These are phyloP conservation scores for Lutjanus campechanus DNA, from an alignment of 2,797 vertebrate genomes.

Conservation along the genomic window DNA sequence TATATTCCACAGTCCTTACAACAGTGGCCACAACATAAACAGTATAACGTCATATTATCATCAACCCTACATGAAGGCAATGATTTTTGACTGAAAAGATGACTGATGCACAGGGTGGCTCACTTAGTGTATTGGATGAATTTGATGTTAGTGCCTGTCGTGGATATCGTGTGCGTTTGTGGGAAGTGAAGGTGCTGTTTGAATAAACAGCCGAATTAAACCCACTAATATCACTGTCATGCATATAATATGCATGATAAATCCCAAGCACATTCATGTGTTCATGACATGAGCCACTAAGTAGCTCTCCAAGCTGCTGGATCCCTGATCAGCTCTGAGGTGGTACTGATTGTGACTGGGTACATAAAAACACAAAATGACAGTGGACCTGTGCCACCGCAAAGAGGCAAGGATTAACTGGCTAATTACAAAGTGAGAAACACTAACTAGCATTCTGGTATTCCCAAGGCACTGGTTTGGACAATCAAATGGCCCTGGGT, in stretches of 20 bases:
- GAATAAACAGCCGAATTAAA: slow-evolving; percentile 4
- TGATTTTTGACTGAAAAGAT: background rate
- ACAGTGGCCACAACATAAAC: background rate
- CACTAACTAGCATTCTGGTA: slow-evolving; percentile 2
- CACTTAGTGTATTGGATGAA: background rate
- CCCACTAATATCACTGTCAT: background rate
- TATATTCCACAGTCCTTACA: slow-evolving; percentile 1
- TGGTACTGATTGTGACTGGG: slow-evolving; percentile 10
- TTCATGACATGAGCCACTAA: background rate
- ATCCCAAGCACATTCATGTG: background rate
- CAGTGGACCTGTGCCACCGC: background rate
- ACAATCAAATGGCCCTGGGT: slow-evolving; percentile 34
- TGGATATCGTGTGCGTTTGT: background rate
- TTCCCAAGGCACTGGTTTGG: slow-evolving; percentile 11
- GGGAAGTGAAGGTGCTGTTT: background rate
- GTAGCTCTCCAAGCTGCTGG: background rate
- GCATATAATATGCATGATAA: background rate
- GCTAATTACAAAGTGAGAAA: slow-evolving; percentile 27
- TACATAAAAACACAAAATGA: slow-evolving; percentile 24
- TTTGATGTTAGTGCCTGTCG: background rate
- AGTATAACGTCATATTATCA: background rate
- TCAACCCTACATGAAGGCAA: background rate
- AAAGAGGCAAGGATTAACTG: slow-evolving; percentile 22
- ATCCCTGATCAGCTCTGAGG: slow-evolving; percentile 9
- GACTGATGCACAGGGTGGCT: background rate